Conservation (phyloP, 2,888 invertebrate genomes). For the Caenorhabditis imperialis region DNA sequence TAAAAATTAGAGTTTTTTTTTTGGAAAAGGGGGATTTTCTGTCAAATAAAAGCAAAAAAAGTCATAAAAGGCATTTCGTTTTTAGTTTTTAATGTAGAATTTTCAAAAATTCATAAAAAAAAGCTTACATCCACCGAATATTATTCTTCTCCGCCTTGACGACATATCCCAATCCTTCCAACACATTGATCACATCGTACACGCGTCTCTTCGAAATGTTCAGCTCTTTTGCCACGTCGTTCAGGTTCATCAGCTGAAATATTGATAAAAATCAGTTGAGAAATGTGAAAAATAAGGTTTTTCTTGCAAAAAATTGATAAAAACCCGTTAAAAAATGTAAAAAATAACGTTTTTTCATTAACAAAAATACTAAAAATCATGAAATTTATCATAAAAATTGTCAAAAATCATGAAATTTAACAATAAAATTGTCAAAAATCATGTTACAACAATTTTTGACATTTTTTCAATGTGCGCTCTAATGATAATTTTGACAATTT, state of each 20-base stretch:
- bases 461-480: no score
- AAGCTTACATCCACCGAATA: slow-evolving; percentile 38
- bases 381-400: no score
- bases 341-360: no score
- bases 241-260: slow-evolving; percentile 26
- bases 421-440: no score
- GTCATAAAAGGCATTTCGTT: not conserved
- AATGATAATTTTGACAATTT: no score
- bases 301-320: no score
- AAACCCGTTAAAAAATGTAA: no score
- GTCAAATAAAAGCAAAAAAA: not conserved
- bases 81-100: not conserved
- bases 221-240: slow-evolving; percentile 31
- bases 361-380: no score
- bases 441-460: no score
- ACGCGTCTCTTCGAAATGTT: slow-evolving; percentile 33
- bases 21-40: not conserved
- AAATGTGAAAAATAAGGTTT: no score
- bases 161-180: slow-evolving; percentile 37
- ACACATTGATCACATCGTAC: slow-evolving; percentile 37
- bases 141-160: slow-evolving; percentile 36
- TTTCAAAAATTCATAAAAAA: not conserved
- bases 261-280: not conserved
- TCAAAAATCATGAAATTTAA: no score
- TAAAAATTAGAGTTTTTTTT: not conserved